Base-by-base conservation (phyloP, 2,888 invertebrate genomes). In the Nymphalis urticae region DNA sequence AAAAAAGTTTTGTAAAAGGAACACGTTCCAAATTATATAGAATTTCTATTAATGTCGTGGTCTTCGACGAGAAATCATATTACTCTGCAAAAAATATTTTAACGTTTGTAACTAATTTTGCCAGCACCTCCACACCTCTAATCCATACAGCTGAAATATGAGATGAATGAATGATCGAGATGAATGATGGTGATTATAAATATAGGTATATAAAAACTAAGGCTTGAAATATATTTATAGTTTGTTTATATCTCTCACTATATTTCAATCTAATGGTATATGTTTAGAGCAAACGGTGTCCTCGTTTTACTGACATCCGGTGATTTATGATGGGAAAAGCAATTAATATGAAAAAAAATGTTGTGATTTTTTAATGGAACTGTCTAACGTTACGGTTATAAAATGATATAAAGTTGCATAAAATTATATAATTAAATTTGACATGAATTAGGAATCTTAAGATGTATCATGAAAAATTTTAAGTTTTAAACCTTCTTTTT, bases 311-410 rank as follows among this genome's bases (percentile, higher is more conserved):
- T 48, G 48, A 21, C 62, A 47, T 42, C 62, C 62, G 58, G 50
- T 62, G 62, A 67, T 67, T 62, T 58, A 67, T 62, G 36, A 62
- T n/a, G 62, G 21, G 27, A 54, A 62, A 58, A 67, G 58, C 62
- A 58, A 62, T 62, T 60, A 66, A 50, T 64, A 48, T 53, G 24
- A 54, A 48, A 48, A 58, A 48, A 16, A 8, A 13, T 32, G 48
- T 58, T 36, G 5, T 27, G 58, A 58, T 58, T 8, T 42, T 58
- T 13, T 42, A 58, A 58, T 42, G 42, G 58, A 58, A 58, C 19
- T 32, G 36, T 58, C 58, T 42, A 42, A 13, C 42, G 42, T 4
- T 42, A 42, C 0, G 42, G 42, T 13, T 50, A 50, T 50, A 50
- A 50, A 50, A 50, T 50, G 19, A 19, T 19, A 50, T 50, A 50